These are phyloP conservation scores for Pimpla rufipes DNA, from an alignment of 2,888 invertebrate genomes.

Conservation along the genomic window DNA sequence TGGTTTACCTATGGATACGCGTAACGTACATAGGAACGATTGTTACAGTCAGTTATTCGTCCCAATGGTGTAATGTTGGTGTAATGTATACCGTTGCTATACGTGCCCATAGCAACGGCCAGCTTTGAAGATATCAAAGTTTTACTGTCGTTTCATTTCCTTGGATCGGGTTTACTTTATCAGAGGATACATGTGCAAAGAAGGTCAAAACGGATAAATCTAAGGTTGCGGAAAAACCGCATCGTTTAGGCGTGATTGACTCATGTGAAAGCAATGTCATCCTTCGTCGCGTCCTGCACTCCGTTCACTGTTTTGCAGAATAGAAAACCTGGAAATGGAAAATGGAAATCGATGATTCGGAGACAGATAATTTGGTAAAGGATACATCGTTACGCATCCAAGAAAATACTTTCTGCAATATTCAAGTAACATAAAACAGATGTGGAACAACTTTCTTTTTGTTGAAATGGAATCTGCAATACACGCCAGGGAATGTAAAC, in stretches of 20 bases:
- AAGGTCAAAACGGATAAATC: background rate
- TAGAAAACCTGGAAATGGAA: too few relatives aligned
- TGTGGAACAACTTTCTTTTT: too few relatives aligned
- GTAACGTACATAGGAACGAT: background rate
- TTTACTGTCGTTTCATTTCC: slow-evolving; percentile 17
- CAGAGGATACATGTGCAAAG: background rate
- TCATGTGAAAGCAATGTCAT: background rate
- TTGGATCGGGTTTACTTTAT: background rate
- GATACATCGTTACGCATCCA: too few relatives aligned
- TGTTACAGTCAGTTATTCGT: slow-evolving; percentile 12
- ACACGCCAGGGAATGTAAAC: too few relatives aligned
- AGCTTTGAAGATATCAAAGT: slow-evolving; percentile 27
- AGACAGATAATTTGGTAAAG: too few relatives aligned
- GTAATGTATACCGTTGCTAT: background rate
- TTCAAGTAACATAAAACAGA: too few relatives aligned
- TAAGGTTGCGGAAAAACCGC: background rate
- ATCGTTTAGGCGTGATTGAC: background rate
- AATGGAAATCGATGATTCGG: too few relatives aligned
- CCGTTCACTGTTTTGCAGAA: too few relatives aligned
- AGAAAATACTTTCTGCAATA: too few relatives aligned
- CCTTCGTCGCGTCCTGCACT: too few relatives aligned
- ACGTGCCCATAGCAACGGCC: background rate
- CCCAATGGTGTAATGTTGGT: background rate
- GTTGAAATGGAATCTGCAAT: too few relatives aligned
- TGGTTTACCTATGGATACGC: slow-evolving; percentile 2